Percentiles rank a stretch among this genome's conserved stretches.
phyloP scores from a whole-genome alignment of 2,113 vertebrate genomes.

The Lophotis ruficrista region DNA sequence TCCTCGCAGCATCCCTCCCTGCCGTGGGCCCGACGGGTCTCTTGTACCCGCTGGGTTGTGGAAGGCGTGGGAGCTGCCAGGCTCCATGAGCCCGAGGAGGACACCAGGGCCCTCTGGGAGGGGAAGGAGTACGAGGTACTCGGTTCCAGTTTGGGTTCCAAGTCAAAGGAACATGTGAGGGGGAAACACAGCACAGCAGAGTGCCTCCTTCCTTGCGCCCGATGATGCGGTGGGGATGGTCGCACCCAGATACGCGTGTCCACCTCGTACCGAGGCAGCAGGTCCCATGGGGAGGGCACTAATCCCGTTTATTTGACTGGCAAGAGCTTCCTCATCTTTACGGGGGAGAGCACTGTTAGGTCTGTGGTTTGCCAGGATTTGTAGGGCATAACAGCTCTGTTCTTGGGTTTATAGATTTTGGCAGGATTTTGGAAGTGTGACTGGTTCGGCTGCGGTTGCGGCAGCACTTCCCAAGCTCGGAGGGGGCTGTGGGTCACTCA shows the following conservation, averaged over 20 bases:
- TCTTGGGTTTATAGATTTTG: conserved; percentile 7
- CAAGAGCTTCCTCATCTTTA: neutral
- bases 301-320: neutral
- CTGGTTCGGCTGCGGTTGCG: neutral
- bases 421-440: neutral
- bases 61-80: neutral
- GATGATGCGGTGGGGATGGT: fast-evolving
- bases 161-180: neutral
- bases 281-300: neutral
- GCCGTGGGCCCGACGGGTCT: neutral
- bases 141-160: neutral
- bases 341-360: neutral
- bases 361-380: neutral
- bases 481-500: neutral
- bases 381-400: neutral
- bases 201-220: fast-evolving
- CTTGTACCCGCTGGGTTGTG: neutral
- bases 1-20: neutral
- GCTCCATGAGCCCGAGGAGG: fast-evolving
- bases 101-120: neutral
- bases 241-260: fast-evolving
- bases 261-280: neutral
- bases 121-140: neutral
- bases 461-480: neutral
- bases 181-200: neutral